Conservation (phyloP, 2,113 vertebrate genomes). For the Promerops cafer region DNA sequence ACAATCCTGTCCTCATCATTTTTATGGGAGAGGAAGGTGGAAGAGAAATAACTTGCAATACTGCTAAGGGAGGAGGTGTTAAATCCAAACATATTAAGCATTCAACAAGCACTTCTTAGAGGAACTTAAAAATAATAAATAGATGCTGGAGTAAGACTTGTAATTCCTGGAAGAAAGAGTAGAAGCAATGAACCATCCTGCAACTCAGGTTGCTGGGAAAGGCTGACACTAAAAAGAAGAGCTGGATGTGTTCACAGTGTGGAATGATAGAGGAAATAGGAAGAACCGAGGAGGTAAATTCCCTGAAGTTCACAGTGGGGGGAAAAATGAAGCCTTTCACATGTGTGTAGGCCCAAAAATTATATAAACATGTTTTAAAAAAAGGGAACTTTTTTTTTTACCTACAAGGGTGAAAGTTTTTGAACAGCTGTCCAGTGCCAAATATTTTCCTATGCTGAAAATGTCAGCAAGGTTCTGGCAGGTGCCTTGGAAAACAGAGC, state of each 20-base stretch:
- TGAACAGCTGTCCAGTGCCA: conserved; percentile 25
- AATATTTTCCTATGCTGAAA: conserved; percentile 49
- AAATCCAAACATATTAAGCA: background rate
- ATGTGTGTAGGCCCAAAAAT: background rate
- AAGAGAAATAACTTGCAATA: background rate
- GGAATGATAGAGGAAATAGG: background rate
- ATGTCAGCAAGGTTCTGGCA: conserved; percentile 35
- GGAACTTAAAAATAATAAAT: background rate
- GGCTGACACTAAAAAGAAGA: background rate
- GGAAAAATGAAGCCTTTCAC: conserved; percentile 26
- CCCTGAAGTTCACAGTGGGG: background rate
- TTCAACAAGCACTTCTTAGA: background rate
- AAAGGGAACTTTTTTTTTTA: conserved; percentile 34
- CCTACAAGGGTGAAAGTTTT: conserved; percentile 5
- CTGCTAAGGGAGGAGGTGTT: background rate
- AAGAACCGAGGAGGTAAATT: background rate
- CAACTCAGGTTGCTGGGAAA: background rate
- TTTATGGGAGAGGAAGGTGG: background rate
- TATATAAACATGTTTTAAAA: background rate
- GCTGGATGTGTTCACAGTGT: background rate
- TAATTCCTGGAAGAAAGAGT: background rate
- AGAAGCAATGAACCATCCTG: background rate
- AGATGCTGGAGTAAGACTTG: background rate
- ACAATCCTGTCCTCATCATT: background rate
- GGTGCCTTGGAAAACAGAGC: conserved; percentile 40